Evolutionary conservation across 1,140 invertebrate genomes (phyloP).

Genomic region (Aleiodes sp.): DNA sequence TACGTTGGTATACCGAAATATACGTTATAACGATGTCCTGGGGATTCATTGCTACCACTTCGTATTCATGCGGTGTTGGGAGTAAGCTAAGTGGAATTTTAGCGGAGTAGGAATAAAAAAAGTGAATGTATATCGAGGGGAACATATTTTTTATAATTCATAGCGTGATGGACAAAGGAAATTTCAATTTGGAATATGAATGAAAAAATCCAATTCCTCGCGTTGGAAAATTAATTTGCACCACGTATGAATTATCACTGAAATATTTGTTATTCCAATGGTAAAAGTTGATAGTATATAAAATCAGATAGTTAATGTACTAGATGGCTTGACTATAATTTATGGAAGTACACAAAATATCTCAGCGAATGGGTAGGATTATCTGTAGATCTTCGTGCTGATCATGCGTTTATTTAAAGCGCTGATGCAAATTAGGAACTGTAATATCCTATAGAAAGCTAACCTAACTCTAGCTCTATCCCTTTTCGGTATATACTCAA

Average conservation of each 20-base stretch:
- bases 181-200: too few relatives aligned
- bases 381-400: slow-evolving; percentile 26
- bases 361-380: not conserved
- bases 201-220: too few relatives aligned
- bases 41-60: not conserved
- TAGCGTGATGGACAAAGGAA: too few relatives aligned
- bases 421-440: slow-evolving; percentile 22
- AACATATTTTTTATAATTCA: too few relatives aligned
- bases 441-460: not conserved
- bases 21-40: slow-evolving; percentile 3
- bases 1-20: not conserved
- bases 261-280: too few relatives aligned
- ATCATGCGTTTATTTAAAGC: slow-evolving; percentile 26
- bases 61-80: not conserved
- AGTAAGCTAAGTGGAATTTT: not conserved
- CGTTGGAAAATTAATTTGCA: too few relatives aligned
- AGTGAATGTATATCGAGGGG: too few relatives aligned
- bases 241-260: too few relatives aligned
- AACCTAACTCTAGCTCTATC: too few relatives aligned
- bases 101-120: not conserved
- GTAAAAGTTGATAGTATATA: too few relatives aligned
- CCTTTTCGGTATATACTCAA: too few relatives aligned
- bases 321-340: not conserved
- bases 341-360: slow-evolving; percentile 22
- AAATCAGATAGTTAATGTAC: not conserved